Base-by-base conservation (phyloP, 2,113 vertebrate species). In the Azemiops feae region DNA sequence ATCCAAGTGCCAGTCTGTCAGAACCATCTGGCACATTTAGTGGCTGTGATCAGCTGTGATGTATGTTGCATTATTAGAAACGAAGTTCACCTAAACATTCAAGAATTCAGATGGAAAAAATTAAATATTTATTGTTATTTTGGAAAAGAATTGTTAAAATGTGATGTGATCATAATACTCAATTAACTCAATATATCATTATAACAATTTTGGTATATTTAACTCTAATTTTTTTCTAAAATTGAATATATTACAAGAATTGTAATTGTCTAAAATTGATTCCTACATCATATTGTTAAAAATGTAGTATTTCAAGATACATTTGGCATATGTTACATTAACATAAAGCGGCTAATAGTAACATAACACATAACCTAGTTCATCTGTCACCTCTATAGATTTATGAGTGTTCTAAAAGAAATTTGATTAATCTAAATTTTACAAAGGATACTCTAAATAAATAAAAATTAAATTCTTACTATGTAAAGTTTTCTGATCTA, bases 1-100 rank as follows among this genome's bases (percentile, higher is more conserved):
- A 97, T 97, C 96, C 96, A 97, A 96, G 96, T 96, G 96, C 95
- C 96, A 95, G 96, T 96, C 96, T 96, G 88, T 92, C 95, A 92
- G 89, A 95, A 93, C 94, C 96, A 96, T 96, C 96, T 96, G 96
- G 94, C 95, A 96, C 94, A 95, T 94, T 94, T 60, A 92, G 91
- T 93, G 96, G 93, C 85, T 87, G 11, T 93, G 94, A 95, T 88
- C 60, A 64, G 58, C 86, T 91, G 91, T 92, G 81, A 94, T 95
- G 92, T 88, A 39, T 92, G 93, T 45, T 95, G 2, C 45, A 6
- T 89, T 93, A 74, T 92, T 89, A 92, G 74, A 69, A 90, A 86
- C 54, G 93, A 87, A 87, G 30, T 34, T 23, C 30, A 86, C 74
- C 47, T 88, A 81, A 94, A 60, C 92, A 64, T 88, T 30, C 11